phyloP scores from a whole-genome alignment of 2,113 vertebrate genomes.

The Centropristis striata region DNA sequence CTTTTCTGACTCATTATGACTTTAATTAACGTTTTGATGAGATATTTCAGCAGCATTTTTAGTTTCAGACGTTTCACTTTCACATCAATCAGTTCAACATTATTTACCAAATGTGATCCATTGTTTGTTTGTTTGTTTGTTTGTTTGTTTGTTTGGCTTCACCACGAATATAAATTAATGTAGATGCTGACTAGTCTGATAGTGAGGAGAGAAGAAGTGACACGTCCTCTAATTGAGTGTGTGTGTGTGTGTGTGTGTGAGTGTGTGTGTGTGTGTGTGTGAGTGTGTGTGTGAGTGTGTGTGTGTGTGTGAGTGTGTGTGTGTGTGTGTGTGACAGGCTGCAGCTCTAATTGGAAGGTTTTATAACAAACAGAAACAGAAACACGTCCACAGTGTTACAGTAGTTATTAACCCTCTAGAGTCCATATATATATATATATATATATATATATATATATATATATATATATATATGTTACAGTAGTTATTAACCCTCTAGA shows the following conservation, averaged over 20 bases:
- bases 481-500: too few species aligned
- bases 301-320: conserved; percentile 22
- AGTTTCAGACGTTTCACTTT: not conserved
- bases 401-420: too few species aligned
- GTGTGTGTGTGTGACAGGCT: too few species aligned
- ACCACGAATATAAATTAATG: not conserved
- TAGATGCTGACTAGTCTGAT: conserved; percentile 1
- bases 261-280: conserved; percentile 17
- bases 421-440: too few species aligned
- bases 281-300: conserved; percentile 22
- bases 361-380: conserved; percentile 32
- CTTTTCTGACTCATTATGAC: not conserved
- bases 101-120: too few species aligned
- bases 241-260: too few species aligned
- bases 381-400: conserved; percentile 32
- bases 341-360: conserved; percentile 69
- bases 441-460: too few species aligned
- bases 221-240: conserved; percentile 47
- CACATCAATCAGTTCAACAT: not conserved
- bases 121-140: too few species aligned
- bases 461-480: too few species aligned
- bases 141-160: not conserved
- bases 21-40: not conserved
- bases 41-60: not conserved
- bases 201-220: conserved; percentile 31